Conservation (phyloP, 2,888 invertebrate species). For the Diloba caeruleocephala region DNA sequence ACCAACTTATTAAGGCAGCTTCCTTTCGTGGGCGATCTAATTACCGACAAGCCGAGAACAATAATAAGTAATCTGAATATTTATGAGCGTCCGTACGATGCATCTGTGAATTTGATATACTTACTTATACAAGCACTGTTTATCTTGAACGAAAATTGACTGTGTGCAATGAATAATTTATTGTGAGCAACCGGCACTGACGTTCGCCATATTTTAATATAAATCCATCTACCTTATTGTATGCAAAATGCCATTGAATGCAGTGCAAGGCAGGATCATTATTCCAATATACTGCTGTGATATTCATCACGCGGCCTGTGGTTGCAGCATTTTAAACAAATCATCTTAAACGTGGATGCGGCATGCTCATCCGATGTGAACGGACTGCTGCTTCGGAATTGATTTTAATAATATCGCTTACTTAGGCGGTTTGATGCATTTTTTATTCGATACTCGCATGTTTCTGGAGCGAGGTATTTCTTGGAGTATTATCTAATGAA, state of each 20-base stretch:
- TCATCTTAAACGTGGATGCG: conserved; percentile 81
- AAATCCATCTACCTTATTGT: conserved; percentile 89
- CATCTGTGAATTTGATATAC: conserved; percentile 83
- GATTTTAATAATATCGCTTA: conserved; percentile 54
- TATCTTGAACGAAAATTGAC: conserved; percentile 85
- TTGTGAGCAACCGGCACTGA: conserved; percentile 85
- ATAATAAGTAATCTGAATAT: conserved; percentile 87
- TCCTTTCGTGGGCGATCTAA: conserved; percentile 87
- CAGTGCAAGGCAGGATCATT: conserved; percentile 87
- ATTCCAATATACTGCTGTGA: conserved; percentile 86
- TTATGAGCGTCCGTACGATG: conserved; percentile 71
- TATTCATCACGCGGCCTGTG: conserved; percentile 84
- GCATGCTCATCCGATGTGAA: conserved; percentile 58
- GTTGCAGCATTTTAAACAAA: conserved; percentile 87
- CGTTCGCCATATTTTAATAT: conserved; percentile 88
- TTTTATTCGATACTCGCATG: conserved; percentile 60
- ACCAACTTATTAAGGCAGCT: conserved; percentile 80
- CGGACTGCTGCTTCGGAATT: conserved; percentile 53
- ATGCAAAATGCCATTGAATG: conserved; percentile 89
- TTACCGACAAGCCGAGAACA: conserved; percentile 86
- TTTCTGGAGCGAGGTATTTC: conserved; percentile 53
- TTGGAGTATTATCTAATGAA: conserved; percentile 59
- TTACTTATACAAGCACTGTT: conserved; percentile 74
- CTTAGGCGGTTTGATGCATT: conserved; percentile 56
- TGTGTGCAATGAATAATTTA: conserved; percentile 88